phyloP scores from a whole-genome alignment of 2,888 invertebrate species.

The Microplitis deprimator region DNA sequence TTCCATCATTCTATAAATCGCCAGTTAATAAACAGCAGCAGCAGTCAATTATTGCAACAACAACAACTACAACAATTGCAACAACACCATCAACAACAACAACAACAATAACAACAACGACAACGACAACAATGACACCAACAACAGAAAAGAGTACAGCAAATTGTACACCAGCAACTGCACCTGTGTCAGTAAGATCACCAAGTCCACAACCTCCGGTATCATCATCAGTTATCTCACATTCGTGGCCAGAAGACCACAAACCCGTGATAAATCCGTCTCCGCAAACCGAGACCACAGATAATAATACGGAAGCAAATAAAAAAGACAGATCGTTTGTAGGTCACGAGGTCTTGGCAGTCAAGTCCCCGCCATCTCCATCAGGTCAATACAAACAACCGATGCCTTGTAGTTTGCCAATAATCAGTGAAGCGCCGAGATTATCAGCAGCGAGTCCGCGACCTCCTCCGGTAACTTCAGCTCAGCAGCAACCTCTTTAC shows the following conservation, averaged over 20 bases:
- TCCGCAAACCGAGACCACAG: constrained; percentile 55
- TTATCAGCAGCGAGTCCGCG: constrained; percentile 58
- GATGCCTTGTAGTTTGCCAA: constrained; percentile 58
- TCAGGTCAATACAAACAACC: constrained; percentile 58
- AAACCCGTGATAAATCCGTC: constrained; percentile 66
- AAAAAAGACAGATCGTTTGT: constrained; percentile 51
- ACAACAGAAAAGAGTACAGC: constrained; percentile 51
- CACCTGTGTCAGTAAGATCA: constrained; percentile 49
- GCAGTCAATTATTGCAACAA: constrained; percentile 32
- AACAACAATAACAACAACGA: neutral
- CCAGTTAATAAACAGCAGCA: constrained; percentile 61
- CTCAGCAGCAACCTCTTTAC: constrained; percentile 59
- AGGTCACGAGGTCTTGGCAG: constrained; percentile 25
- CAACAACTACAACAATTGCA: neutral
- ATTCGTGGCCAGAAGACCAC: constrained; percentile 75
- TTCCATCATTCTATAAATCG: constrained; percentile 73
- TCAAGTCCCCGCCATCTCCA: constrained; percentile 34
- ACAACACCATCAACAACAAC: constrained; percentile 59
- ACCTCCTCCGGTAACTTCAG: constrained; percentile 48
- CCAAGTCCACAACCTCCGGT: constrained; percentile 61
- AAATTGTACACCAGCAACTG: constrained; percentile 30
- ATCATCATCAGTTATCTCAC: constrained; percentile 73
- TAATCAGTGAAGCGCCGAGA: constrained; percentile 58
- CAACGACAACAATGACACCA: constrained; percentile 52
- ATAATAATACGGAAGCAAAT: constrained; percentile 48